Conservation (phyloP, 2,113 vertebrate genomes). For the Galbula dea region DNA sequence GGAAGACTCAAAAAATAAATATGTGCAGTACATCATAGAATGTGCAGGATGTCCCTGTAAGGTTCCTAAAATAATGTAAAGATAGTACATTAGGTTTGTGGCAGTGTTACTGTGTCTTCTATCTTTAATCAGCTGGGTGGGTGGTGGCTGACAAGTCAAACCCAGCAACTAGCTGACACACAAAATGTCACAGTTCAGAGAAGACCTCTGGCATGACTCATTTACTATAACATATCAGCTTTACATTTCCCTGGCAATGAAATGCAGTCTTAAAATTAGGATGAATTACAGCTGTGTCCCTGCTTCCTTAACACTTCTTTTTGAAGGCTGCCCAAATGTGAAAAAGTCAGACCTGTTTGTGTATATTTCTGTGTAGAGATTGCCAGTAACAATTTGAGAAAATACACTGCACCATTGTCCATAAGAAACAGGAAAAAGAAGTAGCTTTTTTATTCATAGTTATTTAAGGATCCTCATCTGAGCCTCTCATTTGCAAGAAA, state of each 20-base stretch:
- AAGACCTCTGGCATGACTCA: conserved; percentile 16
- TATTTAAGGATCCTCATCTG: background rate
- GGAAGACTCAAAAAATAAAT: background rate
- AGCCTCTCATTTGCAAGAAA: background rate
- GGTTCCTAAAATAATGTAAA: conserved; percentile 8
- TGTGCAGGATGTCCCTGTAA: background rate
- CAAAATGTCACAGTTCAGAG: conserved; percentile 32
- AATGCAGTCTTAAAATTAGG: conserved; percentile 7
- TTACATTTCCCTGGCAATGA: conserved; percentile 4
- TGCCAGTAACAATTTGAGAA: background rate
- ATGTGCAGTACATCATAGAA: background rate
- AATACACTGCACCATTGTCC: background rate
- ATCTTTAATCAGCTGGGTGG: conserved; percentile 33
- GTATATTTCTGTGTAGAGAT: background rate
- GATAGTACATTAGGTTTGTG: background rate
- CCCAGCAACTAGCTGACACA: conserved; percentile 26
- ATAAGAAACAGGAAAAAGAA: background rate
- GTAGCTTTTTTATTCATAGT: background rate
- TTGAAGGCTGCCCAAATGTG: background rate
- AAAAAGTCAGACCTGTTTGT: background rate
- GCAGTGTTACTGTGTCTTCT: conserved; percentile 9
- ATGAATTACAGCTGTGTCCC: background rate
- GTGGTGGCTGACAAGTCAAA: conserved; percentile 52
- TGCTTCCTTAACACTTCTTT: background rate
- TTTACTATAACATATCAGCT: conserved; percentile 19